These are phyloP conservation scores for Podargus strigoides DNA, from an alignment of 2,797 vertebrate genomes.

Conservation along the genomic window DNA sequence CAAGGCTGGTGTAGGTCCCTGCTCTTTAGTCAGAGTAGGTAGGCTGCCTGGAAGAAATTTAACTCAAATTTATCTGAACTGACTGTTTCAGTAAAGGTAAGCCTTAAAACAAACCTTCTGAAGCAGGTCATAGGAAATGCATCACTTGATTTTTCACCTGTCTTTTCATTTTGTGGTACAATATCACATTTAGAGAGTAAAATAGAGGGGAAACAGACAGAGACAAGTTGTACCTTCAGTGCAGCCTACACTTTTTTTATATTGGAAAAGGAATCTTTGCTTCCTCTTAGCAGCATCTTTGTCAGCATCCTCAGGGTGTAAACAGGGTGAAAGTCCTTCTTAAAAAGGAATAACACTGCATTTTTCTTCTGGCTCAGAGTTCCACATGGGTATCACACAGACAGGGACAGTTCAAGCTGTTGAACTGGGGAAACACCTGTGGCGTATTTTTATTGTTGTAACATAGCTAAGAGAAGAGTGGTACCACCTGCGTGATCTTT, in stretches of 20 bases:
- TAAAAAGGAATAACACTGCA: background rate
- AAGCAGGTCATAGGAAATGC: background rate
- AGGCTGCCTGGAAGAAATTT: background rate
- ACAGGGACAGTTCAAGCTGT: background rate
- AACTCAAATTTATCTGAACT: background rate
- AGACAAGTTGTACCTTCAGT: background rate
- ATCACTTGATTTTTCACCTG: background rate
- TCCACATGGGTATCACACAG: background rate
- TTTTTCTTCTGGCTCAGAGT: background rate
- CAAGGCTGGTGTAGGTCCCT: background rate
- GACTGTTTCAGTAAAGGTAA: background rate
- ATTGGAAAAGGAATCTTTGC: background rate
- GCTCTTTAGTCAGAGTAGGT: background rate
- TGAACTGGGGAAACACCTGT: background rate
- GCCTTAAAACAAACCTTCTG: background rate
- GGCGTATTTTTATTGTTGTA: background rate
- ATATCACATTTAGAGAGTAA: background rate
- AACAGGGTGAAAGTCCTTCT: background rate
- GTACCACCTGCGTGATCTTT: background rate
- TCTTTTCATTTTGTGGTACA: background rate
- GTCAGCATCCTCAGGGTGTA: background rate
- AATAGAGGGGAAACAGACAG: background rate
- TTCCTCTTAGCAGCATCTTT: background rate
- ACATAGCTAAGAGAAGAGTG: background rate
- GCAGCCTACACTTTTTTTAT: background rate